Base-by-base conservation (phyloP, 2,888 invertebrate species). In the Ligdia adustata region DNA sequence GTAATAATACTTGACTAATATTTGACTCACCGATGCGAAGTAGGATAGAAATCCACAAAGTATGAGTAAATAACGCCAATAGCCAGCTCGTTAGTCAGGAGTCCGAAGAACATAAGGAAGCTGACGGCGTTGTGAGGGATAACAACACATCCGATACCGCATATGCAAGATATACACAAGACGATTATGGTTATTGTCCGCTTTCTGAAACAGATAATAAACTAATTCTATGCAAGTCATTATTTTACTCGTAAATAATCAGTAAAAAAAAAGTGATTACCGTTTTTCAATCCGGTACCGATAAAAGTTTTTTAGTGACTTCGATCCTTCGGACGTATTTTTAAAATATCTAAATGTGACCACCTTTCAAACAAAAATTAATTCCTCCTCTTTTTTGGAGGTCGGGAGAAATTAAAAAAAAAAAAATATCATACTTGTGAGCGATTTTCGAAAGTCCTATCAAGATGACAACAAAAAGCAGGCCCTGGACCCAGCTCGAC, bases 41-140 rank as follows among this genome's bases (percentile, higher is more conserved):
- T 79, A 0, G 79, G 78, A 55, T 71, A 79, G 5, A 77, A 44
- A 43, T 77, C 79, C n/a, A 77, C 69, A 14, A 69, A 74, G 32
- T 77, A 79, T 0, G 74, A 69, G 29, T 68, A 72, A 3, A 75
- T 57, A 1, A 73, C 57, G 2, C 74, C 78, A 29, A 73, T 69
- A 4, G 63, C 57, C 4, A 78, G 39, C 9, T 66, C 72, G 20
- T 64, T 70, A 0, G 65, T 40, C 11, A 69, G 16, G 4, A 72
- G 39, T 0, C 72, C 71, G 6, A 75, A 60, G 57, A 73, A 72
- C 55, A 72, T 55, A 7, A 72, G 32, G 32, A 78, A 69, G n/a
- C 72, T 76, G 13, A 52, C 50, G 16, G 65, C 15, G 27, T 62
- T 72, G 11, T 72, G 61, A 3, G 56, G 60, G 13, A 69, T 56